Conservation (phyloP, 1,140 invertebrate species). For the Matsumurasca onukii region DNA sequence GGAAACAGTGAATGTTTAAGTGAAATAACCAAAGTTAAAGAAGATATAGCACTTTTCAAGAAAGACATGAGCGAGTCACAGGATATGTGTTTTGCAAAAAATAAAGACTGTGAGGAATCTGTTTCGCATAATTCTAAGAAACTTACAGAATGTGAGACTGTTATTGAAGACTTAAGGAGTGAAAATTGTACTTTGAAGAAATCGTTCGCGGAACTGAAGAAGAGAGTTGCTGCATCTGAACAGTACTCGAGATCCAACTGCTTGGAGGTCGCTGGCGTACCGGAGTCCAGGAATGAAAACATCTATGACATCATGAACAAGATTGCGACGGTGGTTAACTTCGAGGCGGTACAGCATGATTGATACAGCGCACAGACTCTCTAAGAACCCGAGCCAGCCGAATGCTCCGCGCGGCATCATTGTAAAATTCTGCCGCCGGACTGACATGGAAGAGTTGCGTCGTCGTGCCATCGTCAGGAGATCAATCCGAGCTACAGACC, state of each 20-base stretch:
- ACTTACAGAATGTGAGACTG: background rate
- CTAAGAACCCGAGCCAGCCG: background rate
- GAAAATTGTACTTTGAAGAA: constrained; percentile 2
- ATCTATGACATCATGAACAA: background rate
- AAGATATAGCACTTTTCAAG: background rate
- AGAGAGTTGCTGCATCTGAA: background rate
- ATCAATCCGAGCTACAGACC: background rate
- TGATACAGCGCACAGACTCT: background rate
- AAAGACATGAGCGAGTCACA: background rate
- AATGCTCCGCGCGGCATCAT: background rate
- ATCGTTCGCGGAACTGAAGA: background rate
- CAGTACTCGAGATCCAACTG: constrained; percentile 4
- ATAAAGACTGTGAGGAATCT: background rate
- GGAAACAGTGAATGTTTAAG: background rate
- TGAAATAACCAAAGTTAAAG: background rate
- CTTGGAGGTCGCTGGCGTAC: background rate
- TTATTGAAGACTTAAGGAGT: background rate
- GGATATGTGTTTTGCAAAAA: background rate
- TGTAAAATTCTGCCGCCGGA: background rate
- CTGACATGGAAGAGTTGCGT: background rate
- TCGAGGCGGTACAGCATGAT: background rate
- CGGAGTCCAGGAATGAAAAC: background rate
- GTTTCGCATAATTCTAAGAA: background rate
- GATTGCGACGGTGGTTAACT: background rate
- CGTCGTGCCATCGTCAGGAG: background rate